phyloP scores from a whole-genome alignment of 1,140 invertebrate species.

The Lepidurus packardi region DNA sequence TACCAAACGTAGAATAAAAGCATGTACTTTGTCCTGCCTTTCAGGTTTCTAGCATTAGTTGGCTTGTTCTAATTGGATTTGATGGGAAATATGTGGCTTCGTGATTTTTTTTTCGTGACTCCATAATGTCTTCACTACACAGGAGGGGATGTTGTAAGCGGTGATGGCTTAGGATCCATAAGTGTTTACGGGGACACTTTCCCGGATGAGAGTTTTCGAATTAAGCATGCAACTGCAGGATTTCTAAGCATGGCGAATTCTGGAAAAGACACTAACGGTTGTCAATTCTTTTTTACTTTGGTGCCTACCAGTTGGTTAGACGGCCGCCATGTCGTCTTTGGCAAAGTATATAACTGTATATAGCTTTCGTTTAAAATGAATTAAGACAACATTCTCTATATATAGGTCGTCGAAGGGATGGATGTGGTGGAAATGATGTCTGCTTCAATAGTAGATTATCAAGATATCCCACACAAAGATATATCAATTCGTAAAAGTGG shows the following conservation, averaged over 20 bases:
- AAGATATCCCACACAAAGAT: slow-evolving; percentile 61
- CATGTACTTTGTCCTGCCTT: neutral
- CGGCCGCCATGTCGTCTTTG: slow-evolving; percentile 87
- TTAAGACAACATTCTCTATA: neutral
- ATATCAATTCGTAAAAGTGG: slow-evolving; percentile 57
- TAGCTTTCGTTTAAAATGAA: neutral
- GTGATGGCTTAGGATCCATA: slow-evolving; percentile 68
- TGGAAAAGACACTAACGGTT: slow-evolving; percentile 71
- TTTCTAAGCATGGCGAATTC: slow-evolving; percentile 95
- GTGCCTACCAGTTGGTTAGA: slow-evolving; percentile 85
- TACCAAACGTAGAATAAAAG: neutral
- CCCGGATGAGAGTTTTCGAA: slow-evolving; percentile 87
- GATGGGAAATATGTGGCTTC: neutral
- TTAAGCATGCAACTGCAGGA: slow-evolving; percentile 80
- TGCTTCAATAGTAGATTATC: slow-evolving; percentile 64
- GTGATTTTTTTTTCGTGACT: neutral
- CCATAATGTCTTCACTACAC: slow-evolving; percentile 42
- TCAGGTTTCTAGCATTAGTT: neutral
- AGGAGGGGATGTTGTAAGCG: slow-evolving; percentile 72
- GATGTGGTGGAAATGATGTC: slow-evolving; percentile 79
- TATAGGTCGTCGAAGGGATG: slow-evolving; percentile 68
- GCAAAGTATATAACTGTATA: slow-evolving; percentile 62
- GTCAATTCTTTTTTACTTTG: slow-evolving; percentile 94
- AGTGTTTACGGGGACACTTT: slow-evolving; percentile 91
- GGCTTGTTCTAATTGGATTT: neutral